phyloP scores from a whole-genome alignment of 2,113 vertebrate species.

The Gnathonemus echidnorhynchus region DNA sequence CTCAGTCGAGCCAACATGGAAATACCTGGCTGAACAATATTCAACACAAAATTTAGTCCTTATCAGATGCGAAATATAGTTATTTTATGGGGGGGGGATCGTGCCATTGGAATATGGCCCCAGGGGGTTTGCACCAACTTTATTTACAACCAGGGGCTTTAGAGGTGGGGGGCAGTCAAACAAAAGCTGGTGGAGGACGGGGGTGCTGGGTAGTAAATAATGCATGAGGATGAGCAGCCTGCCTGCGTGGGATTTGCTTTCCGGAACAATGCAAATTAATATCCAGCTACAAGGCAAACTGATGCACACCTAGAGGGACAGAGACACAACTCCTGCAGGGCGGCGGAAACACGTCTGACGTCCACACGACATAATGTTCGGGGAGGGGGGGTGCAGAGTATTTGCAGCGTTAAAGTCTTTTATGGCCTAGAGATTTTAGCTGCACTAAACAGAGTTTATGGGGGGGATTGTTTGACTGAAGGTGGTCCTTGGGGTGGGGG shows the following conservation, averaged over 20 bases:
- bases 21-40: background rate
- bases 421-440: background rate
- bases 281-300: constrained; percentile 18
- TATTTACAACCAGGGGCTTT: background rate
- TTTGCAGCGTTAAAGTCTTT: background rate
- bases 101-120: background rate
- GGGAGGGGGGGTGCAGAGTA: background rate
- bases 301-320: background rate
- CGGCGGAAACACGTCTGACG: background rate
- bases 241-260: constrained; percentile 18
- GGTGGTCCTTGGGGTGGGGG: background rate
- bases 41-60: background rate
- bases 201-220: constrained; percentile 16
- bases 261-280: constrained; percentile 14
- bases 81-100: background rate
- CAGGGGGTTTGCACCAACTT: background rate
- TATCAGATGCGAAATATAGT: background rate
- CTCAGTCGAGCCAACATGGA: background rate
- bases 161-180: constrained; percentile 28
- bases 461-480: background rate
- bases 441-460: background rate
- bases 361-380: background rate
- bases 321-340: background rate
- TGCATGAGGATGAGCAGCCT: constrained; percentile 20
- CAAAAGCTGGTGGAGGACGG: background rate